Conservation (phyloP, 2,888 invertebrate species). For the Acanthoscelides obtectus region DNA sequence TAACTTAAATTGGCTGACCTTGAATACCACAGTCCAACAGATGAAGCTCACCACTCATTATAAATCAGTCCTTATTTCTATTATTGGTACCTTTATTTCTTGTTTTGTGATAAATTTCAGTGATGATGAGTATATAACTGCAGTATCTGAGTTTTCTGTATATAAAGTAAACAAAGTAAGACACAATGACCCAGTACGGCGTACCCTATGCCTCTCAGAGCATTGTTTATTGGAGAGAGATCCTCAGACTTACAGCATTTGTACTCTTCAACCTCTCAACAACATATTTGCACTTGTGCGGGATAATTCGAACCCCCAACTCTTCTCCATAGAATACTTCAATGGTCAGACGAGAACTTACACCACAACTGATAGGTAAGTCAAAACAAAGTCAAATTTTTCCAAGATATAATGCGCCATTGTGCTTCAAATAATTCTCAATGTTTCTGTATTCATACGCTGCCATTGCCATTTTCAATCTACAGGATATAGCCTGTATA, state of each 20-base stretch:
- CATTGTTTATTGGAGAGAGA: conserved; percentile 94
- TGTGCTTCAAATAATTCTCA: too few relatives aligned
- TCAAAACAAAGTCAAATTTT: too few relatives aligned
- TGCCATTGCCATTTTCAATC: too few relatives aligned
- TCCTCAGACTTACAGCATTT: conserved; percentile 91
- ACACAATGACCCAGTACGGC: conserved; percentile 77
- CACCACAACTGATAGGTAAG: conserved; percentile 83
- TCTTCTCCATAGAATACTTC: conserved; percentile 90
- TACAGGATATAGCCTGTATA: too few relatives aligned
- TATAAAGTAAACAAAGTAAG: conserved; percentile 82
- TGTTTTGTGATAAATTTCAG: conserved; percentile 47
- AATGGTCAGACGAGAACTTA: conserved; percentile 87
- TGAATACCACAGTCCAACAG: too few relatives aligned
- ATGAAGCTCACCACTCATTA: too few relatives aligned
- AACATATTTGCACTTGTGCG: conserved; percentile 90
- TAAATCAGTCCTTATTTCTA: too few relatives aligned
- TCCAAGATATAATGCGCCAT: too few relatives aligned
- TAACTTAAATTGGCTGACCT: too few relatives aligned
- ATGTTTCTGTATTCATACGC: too few relatives aligned
- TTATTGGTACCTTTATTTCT: background rate
- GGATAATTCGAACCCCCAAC: conserved; percentile 86
- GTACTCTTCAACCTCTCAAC: conserved; percentile 75
- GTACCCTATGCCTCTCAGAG: conserved; percentile 92
- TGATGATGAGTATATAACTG: conserved; percentile 92
- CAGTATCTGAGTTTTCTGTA: conserved; percentile 92